Evolutionary conservation across 1,140 invertebrate genomes (phyloP).

Genomic region (Linepithema humile): DNA sequence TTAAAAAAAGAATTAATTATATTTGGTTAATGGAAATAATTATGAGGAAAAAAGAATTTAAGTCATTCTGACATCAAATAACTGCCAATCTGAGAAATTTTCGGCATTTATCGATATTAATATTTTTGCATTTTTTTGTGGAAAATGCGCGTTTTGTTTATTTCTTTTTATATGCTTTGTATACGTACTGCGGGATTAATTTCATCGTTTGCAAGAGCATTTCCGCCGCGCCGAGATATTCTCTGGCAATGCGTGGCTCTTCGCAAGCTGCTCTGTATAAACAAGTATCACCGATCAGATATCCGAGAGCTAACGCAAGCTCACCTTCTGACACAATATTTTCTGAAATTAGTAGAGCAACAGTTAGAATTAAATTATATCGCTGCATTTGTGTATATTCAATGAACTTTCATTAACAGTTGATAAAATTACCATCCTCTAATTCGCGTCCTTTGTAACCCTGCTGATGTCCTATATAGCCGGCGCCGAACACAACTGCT

Average conservation of each 20-base stretch:
- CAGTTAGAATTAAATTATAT: neutral
- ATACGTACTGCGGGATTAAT: constrained; percentile 87
- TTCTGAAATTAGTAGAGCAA: constrained; percentile 73
- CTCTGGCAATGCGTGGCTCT: constrained; percentile 88
- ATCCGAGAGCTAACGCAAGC: constrained; percentile 88
- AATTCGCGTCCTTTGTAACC: constrained; percentile 75
- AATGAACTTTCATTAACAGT: too few species aligned
- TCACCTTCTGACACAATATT: constrained; percentile 87
- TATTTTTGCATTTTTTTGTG: neutral
- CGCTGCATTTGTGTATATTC: neutral
- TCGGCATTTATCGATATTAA: neutral
- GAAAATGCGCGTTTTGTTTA: too few species aligned
- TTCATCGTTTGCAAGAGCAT: constrained; percentile 89
- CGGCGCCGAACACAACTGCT: constrained; percentile 91
- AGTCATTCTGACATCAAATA: too few species aligned
- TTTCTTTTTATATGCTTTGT: neutral
- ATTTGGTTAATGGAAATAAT: too few species aligned
- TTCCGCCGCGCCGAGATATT: constrained; percentile 91
- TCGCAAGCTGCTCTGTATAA: constrained; percentile 91
- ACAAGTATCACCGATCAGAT: constrained; percentile 90
- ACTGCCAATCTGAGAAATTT: too few species aligned
- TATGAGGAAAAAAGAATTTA: too few species aligned
- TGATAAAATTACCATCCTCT: constrained; percentile 72
- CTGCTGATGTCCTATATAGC: constrained; percentile 87
- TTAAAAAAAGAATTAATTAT: neutral